phyloP scores from a whole-genome alignment of 2,113 vertebrate genomes.

The Oenanthe melanoleuca region DNA sequence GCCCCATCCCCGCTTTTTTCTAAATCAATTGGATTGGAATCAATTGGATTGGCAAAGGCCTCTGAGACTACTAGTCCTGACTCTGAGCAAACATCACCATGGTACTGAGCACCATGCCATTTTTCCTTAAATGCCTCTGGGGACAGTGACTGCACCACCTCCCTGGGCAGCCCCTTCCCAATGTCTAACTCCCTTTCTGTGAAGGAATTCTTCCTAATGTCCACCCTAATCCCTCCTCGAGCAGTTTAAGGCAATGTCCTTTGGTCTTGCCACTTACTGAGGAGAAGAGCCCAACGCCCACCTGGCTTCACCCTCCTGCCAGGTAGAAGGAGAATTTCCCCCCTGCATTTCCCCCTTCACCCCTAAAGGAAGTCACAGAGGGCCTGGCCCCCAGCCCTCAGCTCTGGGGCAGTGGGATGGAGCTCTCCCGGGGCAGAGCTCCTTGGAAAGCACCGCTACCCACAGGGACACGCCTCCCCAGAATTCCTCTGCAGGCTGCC shows the following conservation, averaged over 20 bases:
- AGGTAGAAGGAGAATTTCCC: fast-evolving
- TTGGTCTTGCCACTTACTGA: neutral
- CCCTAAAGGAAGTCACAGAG: fast-evolving
- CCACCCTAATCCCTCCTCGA: neutral
- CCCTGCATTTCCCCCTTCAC: no score
- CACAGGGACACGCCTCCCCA: neutral
- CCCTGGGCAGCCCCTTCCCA: neutral
- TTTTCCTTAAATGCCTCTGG: neutral
- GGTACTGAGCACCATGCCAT: neutral
- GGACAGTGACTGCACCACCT: no score
- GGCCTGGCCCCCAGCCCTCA: neutral
- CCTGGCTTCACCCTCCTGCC: neutral
- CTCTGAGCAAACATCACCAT: neutral
- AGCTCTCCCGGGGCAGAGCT: neutral
- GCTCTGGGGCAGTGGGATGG: neutral
- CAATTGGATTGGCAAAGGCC: fast-evolving
- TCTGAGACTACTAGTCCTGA: neutral
- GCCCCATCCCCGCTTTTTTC: fast-evolving
- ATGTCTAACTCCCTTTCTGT: neutral
- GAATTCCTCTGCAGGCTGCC: neutral
- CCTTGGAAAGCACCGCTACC: neutral
- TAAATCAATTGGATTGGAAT: fast-evolving
- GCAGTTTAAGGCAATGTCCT: neutral
- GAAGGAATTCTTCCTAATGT: neutral
- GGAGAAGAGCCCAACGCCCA: neutral